phyloP scores from a whole-genome alignment of 2,113 vertebrate genomes.

The Geococcyx californianus region DNA sequence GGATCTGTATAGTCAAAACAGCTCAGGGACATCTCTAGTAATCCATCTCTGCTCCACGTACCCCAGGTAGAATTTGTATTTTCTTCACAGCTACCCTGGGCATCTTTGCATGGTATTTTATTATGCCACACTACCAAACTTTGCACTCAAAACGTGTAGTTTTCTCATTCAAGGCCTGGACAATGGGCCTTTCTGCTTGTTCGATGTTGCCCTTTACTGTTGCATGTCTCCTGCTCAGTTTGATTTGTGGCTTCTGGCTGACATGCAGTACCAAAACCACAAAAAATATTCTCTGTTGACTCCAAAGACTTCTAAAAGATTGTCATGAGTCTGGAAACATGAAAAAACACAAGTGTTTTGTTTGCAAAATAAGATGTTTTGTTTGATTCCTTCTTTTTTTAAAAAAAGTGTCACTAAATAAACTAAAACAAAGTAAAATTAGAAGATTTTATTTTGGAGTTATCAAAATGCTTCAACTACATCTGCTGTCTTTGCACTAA shows the following conservation, averaged over 20 bases:
- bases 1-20: not conserved
- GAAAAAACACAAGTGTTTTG: not conserved
- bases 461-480: not conserved
- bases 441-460: not conserved
- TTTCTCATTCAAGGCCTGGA: not conserved
- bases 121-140: not conserved
- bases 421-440: not conserved
- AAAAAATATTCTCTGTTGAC: not conserved
- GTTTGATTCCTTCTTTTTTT: not conserved
- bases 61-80: not conserved
- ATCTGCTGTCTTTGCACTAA: not conserved
- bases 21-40: not conserved
- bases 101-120: not conserved
- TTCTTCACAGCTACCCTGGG: not conserved
- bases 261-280: not conserved
- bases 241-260: not conserved
- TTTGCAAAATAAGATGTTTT: not conserved
- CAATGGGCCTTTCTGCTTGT: not conserved
- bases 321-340: not conserved
- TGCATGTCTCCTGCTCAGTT: not conserved
- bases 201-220: not conserved
- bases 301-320: not conserved
- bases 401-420: not conserved
- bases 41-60: not conserved
- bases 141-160: not conserved